These are phyloP conservation scores for Istiophorus platypterus DNA, from an alignment of 2,113 vertebrate species.

Conservation along the genomic window DNA sequence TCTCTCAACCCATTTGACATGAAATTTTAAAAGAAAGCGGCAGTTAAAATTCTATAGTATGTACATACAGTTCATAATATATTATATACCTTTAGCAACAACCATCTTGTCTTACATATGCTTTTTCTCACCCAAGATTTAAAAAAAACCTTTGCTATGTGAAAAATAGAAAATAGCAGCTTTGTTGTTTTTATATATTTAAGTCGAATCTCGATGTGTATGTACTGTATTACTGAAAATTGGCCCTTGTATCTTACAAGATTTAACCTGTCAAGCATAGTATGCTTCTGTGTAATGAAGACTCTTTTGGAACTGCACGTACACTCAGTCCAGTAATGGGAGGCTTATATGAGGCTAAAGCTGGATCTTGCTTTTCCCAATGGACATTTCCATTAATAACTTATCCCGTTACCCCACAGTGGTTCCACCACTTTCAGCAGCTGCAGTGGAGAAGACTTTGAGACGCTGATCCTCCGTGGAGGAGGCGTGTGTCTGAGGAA, in stretches of 20 bases:
- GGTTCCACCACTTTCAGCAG: slow-evolving; percentile 84
- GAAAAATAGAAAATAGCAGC: no score
- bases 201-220: no score
- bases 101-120: neutral
- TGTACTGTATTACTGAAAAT: no score
- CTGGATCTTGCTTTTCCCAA: no score
- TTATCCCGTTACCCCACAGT: slow-evolving; percentile 64
- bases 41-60: neutral
- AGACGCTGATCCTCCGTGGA: slow-evolving; percentile 83
- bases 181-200: no score
- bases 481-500: slow-evolving; percentile 89
- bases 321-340: neutral
- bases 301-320: neutral
- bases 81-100: neutral
- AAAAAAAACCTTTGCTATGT: no score
- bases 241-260: no score
- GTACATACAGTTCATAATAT: neutral
- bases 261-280: neutral
- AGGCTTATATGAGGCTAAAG: no score
- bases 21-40: neutral
- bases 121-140: no score
- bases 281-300: neutral
- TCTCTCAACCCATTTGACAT: neutral
- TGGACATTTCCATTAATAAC: slow-evolving; percentile 2
- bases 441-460: slow-evolving; percentile 88